Conservation (phyloP, 2,888 invertebrate species). For the Pseudolycoriella hygida region DNA sequence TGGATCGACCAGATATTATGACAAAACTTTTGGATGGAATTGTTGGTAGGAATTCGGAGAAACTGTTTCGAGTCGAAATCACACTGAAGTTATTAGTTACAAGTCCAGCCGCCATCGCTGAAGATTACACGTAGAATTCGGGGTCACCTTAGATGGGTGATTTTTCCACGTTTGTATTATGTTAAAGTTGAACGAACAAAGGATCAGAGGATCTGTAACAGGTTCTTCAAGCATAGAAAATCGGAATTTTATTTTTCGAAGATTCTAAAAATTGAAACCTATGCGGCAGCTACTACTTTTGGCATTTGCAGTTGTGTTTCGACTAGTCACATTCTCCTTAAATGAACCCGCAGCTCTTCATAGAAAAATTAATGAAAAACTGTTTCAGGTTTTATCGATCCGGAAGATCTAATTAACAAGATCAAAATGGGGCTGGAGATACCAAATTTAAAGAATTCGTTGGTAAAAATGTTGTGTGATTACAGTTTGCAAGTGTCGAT, state of each 20-base stretch:
- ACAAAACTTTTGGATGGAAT: conserved; percentile 40
- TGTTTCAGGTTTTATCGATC: conserved; percentile 59
- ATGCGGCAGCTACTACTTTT: too few relatives aligned
- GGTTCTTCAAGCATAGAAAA: too few relatives aligned
- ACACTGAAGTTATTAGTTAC: background rate
- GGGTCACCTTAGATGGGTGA: too few relatives aligned
- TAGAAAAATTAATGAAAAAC: background rate
- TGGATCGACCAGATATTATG: conserved; percentile 63
- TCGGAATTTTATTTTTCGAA: too few relatives aligned
- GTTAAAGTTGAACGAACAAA: too few relatives aligned
- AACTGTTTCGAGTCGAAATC: background rate
- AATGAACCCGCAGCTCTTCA: background rate
- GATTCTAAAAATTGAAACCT: too few relatives aligned
- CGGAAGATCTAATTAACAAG: conserved; percentile 66
- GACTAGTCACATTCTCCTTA: too few relatives aligned
- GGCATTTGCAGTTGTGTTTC: too few relatives aligned
- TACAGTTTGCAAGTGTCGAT: conserved; percentile 84
- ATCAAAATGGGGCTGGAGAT: conserved; percentile 75
- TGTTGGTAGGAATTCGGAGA: conserved; percentile 29
- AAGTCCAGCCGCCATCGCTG: too few relatives aligned
- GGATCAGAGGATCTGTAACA: too few relatives aligned
- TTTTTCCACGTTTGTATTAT: too few relatives aligned
- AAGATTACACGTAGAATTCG: too few relatives aligned
- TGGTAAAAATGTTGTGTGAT: conserved; percentile 90
- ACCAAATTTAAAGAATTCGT: conserved; percentile 72